Conservation (phyloP, 2,888 invertebrate species). For the Erebia aethiops region DNA sequence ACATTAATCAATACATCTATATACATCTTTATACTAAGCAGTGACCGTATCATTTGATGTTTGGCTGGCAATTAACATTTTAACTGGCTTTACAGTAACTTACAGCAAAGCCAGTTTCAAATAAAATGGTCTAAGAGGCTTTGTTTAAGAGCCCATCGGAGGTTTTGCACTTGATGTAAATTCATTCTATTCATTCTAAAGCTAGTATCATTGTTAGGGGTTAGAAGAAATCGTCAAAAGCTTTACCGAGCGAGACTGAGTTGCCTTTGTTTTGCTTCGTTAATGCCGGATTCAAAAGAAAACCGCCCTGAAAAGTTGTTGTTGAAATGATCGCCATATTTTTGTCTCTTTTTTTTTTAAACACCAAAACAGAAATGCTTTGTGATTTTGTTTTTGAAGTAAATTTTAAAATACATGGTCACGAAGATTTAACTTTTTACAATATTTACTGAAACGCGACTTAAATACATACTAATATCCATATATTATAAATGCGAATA, state of each 20-base stretch:
- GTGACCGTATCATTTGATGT: no score
- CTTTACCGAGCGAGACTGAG: conserved; percentile 24
- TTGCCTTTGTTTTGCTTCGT: conserved; percentile 10
- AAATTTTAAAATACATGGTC: not conserved
- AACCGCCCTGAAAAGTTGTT: not conserved
- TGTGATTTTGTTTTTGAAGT: not conserved
- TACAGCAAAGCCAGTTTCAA: not conserved
- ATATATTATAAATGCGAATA: no score
- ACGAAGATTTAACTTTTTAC: no score
- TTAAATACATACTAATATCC: no score
- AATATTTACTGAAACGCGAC: no score
- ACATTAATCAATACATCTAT: no score
- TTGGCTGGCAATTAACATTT: no score
- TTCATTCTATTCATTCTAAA: not conserved
- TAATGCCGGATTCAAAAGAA: conserved; percentile 9
- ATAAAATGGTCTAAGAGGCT: not conserved
- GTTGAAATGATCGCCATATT: conserved; percentile 6
- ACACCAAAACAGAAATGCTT: not conserved
- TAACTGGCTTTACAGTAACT: no score
- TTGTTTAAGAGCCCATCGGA: not conserved
- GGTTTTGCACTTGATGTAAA: not conserved
- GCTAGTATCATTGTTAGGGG: conserved; percentile 13
- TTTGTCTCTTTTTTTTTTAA: not conserved
- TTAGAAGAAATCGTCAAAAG: conserved; percentile 33
- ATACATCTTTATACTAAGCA: no score